Evolutionary conservation across 2,797 vertebrate species (phyloP).

Genomic region (Pangasius macronema): DNA sequence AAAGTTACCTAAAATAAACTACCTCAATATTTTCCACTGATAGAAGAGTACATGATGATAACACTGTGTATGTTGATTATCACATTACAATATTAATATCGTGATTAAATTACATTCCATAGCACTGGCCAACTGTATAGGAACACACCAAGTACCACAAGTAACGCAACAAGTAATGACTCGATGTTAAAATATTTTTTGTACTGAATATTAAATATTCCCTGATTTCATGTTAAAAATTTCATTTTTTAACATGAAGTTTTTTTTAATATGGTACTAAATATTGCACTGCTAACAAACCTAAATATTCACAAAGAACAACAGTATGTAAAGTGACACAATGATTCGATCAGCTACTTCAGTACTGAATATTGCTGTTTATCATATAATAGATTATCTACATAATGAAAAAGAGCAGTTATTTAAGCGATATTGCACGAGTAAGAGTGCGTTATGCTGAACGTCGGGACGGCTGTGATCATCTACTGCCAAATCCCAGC

Average conservation of each 20-base stretch:
- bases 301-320: background rate
- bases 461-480: no score
- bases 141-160: no score
- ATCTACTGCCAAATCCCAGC: no score
- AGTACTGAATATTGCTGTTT: background rate
- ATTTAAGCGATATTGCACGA: background rate
- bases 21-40: background rate
- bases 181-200: background rate
- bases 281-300: background rate
- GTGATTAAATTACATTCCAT: background rate
- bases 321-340: background rate
- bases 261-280: no score
- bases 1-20: background rate
- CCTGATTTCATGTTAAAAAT: background rate
- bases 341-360: background rate
- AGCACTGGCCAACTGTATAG: background rate
- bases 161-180: background rate
- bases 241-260: no score
- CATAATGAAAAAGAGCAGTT: background rate
- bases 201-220: no score
- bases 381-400: background rate
- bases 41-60: background rate
- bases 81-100: background rate
- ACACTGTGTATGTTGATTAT: background rate
- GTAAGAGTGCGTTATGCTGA: no score